phyloP scores from a whole-genome alignment of 2,113 vertebrate species.

The Psammodynastes pulverulentus region DNA sequence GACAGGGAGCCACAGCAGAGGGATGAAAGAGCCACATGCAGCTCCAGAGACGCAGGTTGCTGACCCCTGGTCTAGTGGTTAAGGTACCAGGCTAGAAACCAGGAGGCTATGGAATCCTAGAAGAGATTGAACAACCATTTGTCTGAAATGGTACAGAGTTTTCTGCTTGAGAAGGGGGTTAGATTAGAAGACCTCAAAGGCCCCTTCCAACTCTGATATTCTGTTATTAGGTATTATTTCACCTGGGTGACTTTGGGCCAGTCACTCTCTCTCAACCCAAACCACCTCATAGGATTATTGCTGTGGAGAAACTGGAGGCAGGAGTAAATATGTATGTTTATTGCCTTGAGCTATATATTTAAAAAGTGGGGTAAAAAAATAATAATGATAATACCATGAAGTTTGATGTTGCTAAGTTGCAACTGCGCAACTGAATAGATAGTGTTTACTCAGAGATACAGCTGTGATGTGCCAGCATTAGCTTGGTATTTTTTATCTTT shows the following conservation, averaged over 20 bases:
- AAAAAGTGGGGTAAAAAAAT: neutral
- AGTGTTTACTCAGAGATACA: neutral
- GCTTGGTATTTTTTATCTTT: neutral
- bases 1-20: too few species aligned
- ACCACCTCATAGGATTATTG: neutral
- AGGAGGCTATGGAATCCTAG: neutral
- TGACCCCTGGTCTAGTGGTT: too few species aligned
- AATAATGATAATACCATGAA: neutral
- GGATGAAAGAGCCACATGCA: too few species aligned
- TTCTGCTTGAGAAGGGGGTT: neutral
- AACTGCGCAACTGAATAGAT: neutral
- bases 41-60: too few species aligned
- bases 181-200: neutral
- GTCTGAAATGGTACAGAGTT: neutral
- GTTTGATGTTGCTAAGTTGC: neutral
- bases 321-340: neutral
- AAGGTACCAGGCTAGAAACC: neutral
- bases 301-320: neutral
- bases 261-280: neutral
- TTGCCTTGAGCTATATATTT: neutral
- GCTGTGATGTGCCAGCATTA: neutral
- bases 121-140: neutral
- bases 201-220: neutral
- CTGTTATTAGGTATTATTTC: neutral
- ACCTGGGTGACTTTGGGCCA: neutral